Percentiles rank a stretch among this genome's conserved stretches.
phyloP scores from a whole-genome alignment of 2,888 invertebrate species.

The Phania funesta region DNA sequence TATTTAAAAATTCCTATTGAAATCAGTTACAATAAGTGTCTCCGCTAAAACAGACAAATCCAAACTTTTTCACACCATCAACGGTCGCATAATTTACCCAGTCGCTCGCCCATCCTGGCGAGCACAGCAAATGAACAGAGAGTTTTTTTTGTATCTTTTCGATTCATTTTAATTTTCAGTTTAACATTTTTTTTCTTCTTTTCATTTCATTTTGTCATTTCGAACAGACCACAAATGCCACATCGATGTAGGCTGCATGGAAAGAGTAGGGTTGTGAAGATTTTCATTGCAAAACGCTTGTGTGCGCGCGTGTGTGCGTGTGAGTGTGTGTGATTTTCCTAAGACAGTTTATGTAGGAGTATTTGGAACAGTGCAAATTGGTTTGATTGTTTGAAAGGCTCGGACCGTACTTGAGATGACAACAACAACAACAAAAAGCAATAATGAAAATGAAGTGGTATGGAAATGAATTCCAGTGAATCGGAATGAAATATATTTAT shows the following conservation, averaged over 20 bases:
- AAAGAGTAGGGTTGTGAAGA: background rate
- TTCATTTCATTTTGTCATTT: slow-evolving; percentile 30
- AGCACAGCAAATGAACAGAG: slow-evolving; percentile 16
- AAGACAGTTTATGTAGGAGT: slow-evolving; percentile 68
- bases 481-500: slow-evolving; percentile 63
- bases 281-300: too few relatives aligned
- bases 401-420: slow-evolving; percentile 71
- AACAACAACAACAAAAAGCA: slow-evolving; percentile 72
- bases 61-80: slow-evolving; percentile 65
- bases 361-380: slow-evolving; percentile 41
- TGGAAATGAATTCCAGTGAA: slow-evolving; percentile 66
- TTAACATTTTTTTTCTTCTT: background rate
- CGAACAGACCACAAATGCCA: slow-evolving; percentile 56
- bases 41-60: slow-evolving; percentile 68
- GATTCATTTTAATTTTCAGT: slow-evolving; percentile 48
- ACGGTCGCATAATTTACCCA: slow-evolving; percentile 55
- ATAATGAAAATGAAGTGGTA: slow-evolving; percentile 75
- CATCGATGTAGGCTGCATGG: slow-evolving; percentile 47
- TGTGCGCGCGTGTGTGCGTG: background rate
- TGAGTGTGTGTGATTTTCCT: slow-evolving; percentile 59
- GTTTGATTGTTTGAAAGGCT: slow-evolving; percentile 51
- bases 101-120: slow-evolving; percentile 7
- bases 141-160: slow-evolving; percentile 5
- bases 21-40: slow-evolving; percentile 76
- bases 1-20: slow-evolving; percentile 76